These are phyloP conservation scores for Potamilus streckersoni DNA, from an alignment of 1,140 invertebrate species.

Conservation along the genomic window DNA sequence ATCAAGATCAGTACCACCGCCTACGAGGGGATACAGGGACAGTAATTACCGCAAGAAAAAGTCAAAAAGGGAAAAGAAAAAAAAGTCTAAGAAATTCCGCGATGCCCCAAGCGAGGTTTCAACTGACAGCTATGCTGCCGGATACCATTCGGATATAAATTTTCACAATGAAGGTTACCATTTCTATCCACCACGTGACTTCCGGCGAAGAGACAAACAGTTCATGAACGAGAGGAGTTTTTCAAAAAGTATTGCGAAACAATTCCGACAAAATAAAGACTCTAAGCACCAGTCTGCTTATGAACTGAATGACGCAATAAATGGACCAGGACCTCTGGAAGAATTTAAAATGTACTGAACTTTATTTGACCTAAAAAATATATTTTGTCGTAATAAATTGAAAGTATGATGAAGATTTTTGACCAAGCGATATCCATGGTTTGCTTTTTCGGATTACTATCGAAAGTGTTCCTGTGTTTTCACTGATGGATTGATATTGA, in stretches of 20 bases:
- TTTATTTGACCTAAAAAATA: too few relatives aligned
- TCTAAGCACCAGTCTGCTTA: conserved; percentile 41
- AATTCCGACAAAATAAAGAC: conserved; percentile 32
- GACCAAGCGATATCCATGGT: too few relatives aligned
- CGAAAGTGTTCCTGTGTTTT: too few relatives aligned
- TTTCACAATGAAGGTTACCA: conserved; percentile 20
- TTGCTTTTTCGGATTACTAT: too few relatives aligned
- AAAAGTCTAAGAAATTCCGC: conserved; percentile 30
- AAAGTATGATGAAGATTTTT: too few relatives aligned
- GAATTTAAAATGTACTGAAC: too few relatives aligned
- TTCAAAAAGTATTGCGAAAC: conserved; percentile 48
- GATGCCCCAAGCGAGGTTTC: conserved; percentile 36
- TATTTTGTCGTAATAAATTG: too few relatives aligned
- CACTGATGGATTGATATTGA: too few relatives aligned
- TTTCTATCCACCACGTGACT: conserved; percentile 45
- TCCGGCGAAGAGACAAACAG: conserved; percentile 50
- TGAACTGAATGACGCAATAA: conserved; percentile 50
- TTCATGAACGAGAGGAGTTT: conserved; percentile 58
- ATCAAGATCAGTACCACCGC: conserved; percentile 48
- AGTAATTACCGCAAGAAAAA: conserved; percentile 34
- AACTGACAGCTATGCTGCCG: conserved; percentile 40
- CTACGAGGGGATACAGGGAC: conserved; percentile 29
- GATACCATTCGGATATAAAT: conserved; percentile 49
- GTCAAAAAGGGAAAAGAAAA: conserved; percentile 47
- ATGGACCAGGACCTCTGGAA: not conserved